Conservation (phyloP, 2,113 vertebrate genomes). For the Pomatostomus ruficeps region DNA sequence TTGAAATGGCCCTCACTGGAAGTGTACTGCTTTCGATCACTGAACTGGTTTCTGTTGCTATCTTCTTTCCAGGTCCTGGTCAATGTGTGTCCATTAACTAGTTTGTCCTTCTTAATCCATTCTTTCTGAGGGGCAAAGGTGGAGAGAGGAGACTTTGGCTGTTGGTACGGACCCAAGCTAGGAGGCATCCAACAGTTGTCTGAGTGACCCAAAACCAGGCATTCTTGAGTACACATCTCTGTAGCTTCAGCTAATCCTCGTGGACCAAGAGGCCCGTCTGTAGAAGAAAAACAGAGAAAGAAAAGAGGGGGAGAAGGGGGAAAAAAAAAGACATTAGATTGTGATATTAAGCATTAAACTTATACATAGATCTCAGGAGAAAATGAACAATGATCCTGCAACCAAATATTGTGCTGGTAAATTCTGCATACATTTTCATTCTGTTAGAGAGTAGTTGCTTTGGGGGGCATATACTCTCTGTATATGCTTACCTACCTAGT, state of each 20-base stretch:
- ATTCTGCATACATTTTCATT: not conserved
- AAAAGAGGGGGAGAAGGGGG: not conserved
- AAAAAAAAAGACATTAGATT: not conserved
- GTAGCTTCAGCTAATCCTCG: slow-evolving; percentile 95
- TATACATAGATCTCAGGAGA: not conserved
- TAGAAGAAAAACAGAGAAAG: not conserved
- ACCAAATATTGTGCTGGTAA: not conserved
- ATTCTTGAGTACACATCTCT: slow-evolving; percentile 99
- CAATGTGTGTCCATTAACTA: slow-evolving; percentile 95
- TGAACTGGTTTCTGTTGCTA: slow-evolving; percentile 89
- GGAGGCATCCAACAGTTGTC: slow-evolving; percentile 99
- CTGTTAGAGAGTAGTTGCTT: not conserved
- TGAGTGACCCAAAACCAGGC: slow-evolving; percentile 94
- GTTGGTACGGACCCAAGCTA: slow-evolving; percentile 85
- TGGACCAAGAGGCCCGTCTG: slow-evolving; percentile 92
- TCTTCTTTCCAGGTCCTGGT: slow-evolving; percentile 96
- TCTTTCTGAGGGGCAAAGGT: slow-evolving; percentile 92
- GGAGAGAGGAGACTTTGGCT: slow-evolving; percentile 92
- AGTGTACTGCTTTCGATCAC: slow-evolving; percentile 91
- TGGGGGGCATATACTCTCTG: not conserved
- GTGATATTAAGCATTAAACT: not conserved
- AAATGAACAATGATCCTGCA: not conserved
- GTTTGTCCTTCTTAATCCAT: slow-evolving; percentile 95
- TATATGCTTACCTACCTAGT: not conserved
- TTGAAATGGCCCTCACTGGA: slow-evolving; percentile 89